phyloP scores from a whole-genome alignment of 2,797 vertebrate genomes.

The Premnoplex brunnescens region DNA sequence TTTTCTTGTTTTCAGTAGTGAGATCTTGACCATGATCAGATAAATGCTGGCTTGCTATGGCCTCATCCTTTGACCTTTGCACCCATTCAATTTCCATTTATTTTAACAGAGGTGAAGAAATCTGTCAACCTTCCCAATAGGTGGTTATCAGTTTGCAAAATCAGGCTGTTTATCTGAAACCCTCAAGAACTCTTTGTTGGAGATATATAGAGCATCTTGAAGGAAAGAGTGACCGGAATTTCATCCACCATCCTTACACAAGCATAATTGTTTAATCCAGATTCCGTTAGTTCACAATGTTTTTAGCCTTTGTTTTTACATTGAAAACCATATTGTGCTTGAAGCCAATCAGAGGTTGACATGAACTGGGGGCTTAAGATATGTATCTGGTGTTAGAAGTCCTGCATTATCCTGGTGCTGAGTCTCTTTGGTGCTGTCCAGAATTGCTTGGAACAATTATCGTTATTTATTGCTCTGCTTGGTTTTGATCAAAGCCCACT shows the following conservation, averaged over 20 bases:
- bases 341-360: not conserved
- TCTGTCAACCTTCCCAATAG: not conserved
- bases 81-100: not conserved
- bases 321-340: not conserved
- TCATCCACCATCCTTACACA: not conserved
- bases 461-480: not conserved
- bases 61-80: not conserved
- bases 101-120: not conserved
- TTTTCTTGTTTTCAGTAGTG: not conserved
- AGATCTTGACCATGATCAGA: not conserved
- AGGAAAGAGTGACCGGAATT: not conserved
- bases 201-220: not conserved
- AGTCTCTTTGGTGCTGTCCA: not conserved
- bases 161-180: not conserved
- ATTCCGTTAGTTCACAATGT: not conserved
- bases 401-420: not conserved
- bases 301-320: not conserved
- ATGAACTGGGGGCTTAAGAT: not conserved
- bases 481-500: constrained; percentile 18
- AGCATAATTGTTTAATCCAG: not conserved
- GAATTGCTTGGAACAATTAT: constrained; percentile 9
- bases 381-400: not conserved
- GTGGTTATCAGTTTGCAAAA: not conserved
- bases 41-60: not conserved
- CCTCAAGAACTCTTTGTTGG: not conserved